phyloP scores from a whole-genome alignment of 2,888 invertebrate species.

The Tetranychus piercei region DNA sequence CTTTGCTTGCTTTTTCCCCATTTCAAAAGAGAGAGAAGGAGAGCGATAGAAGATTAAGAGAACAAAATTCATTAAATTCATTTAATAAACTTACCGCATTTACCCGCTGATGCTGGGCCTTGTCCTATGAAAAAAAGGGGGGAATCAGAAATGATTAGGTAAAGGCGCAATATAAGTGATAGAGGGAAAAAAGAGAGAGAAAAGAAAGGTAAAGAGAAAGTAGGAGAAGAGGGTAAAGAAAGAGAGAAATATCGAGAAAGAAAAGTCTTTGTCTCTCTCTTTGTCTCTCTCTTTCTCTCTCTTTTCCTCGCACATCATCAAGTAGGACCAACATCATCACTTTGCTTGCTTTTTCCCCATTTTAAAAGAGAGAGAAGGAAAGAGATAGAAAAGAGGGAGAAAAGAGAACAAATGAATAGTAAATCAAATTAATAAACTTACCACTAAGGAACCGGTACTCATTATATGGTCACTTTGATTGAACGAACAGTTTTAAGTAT shows the following conservation, averaged over 20 bases:
- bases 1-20: too few species aligned
- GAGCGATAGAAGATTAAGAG: too few species aligned
- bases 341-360: too few species aligned
- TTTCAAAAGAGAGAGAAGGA: too few species aligned
- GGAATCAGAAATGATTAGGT: background rate
- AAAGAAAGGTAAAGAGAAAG: background rate
- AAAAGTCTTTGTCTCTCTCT: background rate
- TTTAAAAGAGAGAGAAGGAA: too few species aligned
- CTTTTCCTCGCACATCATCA: background rate
- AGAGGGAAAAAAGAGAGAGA: background rate
- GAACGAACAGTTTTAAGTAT: background rate
- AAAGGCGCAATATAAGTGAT: background rate
- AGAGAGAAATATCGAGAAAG: background rate
- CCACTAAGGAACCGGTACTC: background rate
- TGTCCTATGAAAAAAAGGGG: background rate
- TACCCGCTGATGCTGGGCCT: background rate
- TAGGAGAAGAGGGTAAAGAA: background rate
- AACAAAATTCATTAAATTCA: background rate
- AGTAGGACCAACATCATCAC: too few species aligned
- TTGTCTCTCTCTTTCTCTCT: background rate
- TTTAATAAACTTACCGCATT: background rate
- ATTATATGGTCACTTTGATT: constrained; percentile 1
- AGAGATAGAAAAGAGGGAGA: too few species aligned
- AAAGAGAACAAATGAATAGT: background rate
- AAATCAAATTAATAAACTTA: background rate